Conservation (phyloP, 2,113 vertebrate genomes). For the Empidonax traillii region DNA sequence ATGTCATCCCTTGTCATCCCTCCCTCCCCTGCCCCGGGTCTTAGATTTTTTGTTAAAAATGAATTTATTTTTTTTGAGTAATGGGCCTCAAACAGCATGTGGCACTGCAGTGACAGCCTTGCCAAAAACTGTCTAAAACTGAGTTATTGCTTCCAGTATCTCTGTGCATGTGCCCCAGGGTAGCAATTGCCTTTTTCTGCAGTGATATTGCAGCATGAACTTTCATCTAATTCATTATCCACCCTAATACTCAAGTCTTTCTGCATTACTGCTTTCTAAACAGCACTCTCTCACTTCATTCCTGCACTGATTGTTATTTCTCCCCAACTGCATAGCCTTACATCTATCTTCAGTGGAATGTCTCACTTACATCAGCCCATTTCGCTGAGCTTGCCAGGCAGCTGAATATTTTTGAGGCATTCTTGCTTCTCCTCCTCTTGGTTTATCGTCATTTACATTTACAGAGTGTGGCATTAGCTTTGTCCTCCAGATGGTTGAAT, state of each 20-base stretch:
- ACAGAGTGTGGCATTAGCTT: not conserved
- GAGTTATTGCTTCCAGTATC: slow-evolving; percentile 49
- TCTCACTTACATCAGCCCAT: slow-evolving; percentile 53
- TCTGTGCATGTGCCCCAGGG: slow-evolving; percentile 32
- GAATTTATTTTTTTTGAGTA: not conserved
- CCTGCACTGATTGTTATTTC: slow-evolving; percentile 57
- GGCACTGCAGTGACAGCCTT: slow-evolving; percentile 14
- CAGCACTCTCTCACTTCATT: slow-evolving; percentile 54
- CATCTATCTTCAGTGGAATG: slow-evolving; percentile 35
- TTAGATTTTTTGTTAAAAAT: not conserved
- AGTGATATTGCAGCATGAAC: slow-evolving; percentile 50
- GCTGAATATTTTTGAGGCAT: slow-evolving; percentile 22
- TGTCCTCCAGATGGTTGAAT: not conserved
- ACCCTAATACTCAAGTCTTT: slow-evolving; percentile 46
- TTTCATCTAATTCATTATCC: slow-evolving; percentile 58
- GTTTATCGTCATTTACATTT: not conserved
- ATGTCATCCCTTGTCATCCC: rapidly evolving
- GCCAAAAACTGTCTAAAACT: slow-evolving; percentile 32
- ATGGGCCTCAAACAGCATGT: slow-evolving; percentile 29
- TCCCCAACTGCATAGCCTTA: slow-evolving; percentile 44
- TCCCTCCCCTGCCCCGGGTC: not conserved
- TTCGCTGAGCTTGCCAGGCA: not conserved
- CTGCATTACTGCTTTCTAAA: slow-evolving; percentile 64
- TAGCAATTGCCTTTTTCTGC: slow-evolving; percentile 58
- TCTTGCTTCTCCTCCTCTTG: not conserved